Evolutionary conservation across 2,888 invertebrate species (phyloP), one percentile per base, ranked within the genome.

Genomic region (Hololepta plana): DNA sequence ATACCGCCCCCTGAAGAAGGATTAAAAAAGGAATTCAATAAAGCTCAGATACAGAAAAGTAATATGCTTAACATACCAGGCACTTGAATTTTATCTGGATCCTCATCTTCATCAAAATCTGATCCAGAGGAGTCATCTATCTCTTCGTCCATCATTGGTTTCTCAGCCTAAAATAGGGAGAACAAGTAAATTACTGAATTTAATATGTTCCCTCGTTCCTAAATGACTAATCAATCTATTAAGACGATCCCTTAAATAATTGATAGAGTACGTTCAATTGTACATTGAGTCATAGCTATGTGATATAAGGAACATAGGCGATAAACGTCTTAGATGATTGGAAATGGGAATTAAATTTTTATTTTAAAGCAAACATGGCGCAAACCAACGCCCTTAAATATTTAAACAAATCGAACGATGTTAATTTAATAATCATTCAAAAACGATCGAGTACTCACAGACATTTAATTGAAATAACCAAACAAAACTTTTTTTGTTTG

Each of bases 51-150:
- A 7, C 8, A 17, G 17, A 7, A 17, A 17, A 7, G 8, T 17
- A 6, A 17, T 17, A 7, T 17, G 17, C 6, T 8, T 8, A 3
- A 45, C 51, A 56, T 54, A 77, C 84, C 85, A 51, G 85, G 85
- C 22, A 87, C 84, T 67, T 84, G 81, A 56, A 84, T 75, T 58
- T 79, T 82, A 53, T 87, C 87, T 30, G 87, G 87, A 62, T 87
- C 87, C 42, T 81, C 84, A 51, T 82, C 82, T 42, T 82, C 81
- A 48, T 80, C 81, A 45, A 81, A 81, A 49, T 81, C 81, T 16
- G 67, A 68, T 22, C 64, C 68, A 20, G 65, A 65, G 34, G 64
- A 59, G 39, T 64, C 62, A 32, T 60, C 60, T 30, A 52, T 47
- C 35, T 66, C 53, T 28, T 51, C 53, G 20, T 49, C 51, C 46